Evolutionary conservation across 2,888 invertebrate species (phyloP).

Genomic region (Eremobia ochroleuca): DNA sequence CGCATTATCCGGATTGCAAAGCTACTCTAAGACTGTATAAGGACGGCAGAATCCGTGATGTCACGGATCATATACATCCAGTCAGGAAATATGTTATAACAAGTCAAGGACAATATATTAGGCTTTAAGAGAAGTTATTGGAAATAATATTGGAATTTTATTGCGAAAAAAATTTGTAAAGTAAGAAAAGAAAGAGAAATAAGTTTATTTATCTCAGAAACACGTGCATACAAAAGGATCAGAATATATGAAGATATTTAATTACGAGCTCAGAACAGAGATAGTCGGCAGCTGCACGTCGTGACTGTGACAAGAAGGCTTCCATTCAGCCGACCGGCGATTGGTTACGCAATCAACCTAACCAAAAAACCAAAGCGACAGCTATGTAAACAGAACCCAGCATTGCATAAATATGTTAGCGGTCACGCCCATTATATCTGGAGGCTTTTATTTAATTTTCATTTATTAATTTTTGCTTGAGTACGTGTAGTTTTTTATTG

Average conservation of each 20-base stretch:
- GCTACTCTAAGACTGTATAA: slow-evolving; percentile 38
- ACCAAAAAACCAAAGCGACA: too few species aligned
- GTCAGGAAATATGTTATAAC: slow-evolving; percentile 52
- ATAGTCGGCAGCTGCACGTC: neutral
- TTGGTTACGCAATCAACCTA: neutral
- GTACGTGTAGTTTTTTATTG: too few species aligned
- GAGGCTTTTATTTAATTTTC: too few species aligned
- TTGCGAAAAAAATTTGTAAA: neutral
- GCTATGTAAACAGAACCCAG: too few species aligned
- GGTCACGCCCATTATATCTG: too few species aligned
- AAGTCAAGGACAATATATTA: slow-evolving; percentile 47
- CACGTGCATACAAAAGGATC: neutral
- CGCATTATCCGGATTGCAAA: slow-evolving; percentile 58
- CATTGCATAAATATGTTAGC: too few species aligned
- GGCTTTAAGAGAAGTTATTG: slow-evolving; percentile 18
- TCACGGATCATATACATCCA: slow-evolving; percentile 58
- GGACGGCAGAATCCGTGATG: slow-evolving; percentile 18
- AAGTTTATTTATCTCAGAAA: neutral
- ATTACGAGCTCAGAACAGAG: neutral
- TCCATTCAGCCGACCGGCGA: neutral
- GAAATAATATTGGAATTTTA: neutral
- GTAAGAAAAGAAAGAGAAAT: neutral
- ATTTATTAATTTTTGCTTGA: too few species aligned
- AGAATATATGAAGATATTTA: neutral
- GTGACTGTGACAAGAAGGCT: neutral